A percentile compares a stretch with the other conserved stretches of the same genome.
Conservation (phyloP, 23 tunicate species). For the Oikopleura albicans region DNA sequence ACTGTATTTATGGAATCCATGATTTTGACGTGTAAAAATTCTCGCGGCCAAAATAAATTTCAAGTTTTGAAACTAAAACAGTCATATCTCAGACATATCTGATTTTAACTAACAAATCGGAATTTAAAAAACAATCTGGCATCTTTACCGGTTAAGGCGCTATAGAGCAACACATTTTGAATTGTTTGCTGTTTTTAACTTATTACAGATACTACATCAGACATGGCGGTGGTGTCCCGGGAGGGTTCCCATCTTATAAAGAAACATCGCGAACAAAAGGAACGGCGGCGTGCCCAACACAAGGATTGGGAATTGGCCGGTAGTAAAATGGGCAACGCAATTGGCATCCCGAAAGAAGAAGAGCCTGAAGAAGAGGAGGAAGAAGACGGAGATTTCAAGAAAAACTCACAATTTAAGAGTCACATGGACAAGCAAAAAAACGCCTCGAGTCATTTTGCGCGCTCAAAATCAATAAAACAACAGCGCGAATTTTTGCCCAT, state of each 20-base stretch:
- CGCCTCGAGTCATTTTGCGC: slow-evolving; percentile 61
- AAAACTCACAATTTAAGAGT: slow-evolving; percentile 6
- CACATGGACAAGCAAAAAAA: slow-evolving; percentile 52
- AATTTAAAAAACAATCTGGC: too few relatives aligned
- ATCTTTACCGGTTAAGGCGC: too few relatives aligned
- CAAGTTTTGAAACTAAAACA: too few relatives aligned
- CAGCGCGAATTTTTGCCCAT: slow-evolving; percentile 96
- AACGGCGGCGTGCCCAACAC: slow-evolving; percentile 65
- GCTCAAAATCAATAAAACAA: slow-evolving; percentile 35
- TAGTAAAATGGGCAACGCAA: slow-evolving; percentile 61
- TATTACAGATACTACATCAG: slow-evolving; percentile 69
- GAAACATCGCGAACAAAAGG: slow-evolving; percentile 73
- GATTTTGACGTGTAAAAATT: too few relatives aligned
- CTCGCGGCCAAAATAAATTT: too few relatives aligned
- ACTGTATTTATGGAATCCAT: too few relatives aligned
- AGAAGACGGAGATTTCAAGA: slow-evolving; percentile 22
- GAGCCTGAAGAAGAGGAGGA: not conserved
- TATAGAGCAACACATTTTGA: too few relatives aligned
- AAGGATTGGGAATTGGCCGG: slow-evolving; percentile 99
- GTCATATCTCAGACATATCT: too few relatives aligned
- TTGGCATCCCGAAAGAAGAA: slow-evolving; percentile 53
- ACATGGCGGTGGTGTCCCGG: slow-evolving; percentile 87
- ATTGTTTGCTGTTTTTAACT: not conserved
- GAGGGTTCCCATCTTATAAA: slow-evolving; percentile 56
- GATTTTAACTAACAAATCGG: too few relatives aligned